These are phyloP conservation scores for Galeopsomyia nigrocyanea DNA, from an alignment of 2,888 invertebrate species.

Conservation along the genomic window DNA sequence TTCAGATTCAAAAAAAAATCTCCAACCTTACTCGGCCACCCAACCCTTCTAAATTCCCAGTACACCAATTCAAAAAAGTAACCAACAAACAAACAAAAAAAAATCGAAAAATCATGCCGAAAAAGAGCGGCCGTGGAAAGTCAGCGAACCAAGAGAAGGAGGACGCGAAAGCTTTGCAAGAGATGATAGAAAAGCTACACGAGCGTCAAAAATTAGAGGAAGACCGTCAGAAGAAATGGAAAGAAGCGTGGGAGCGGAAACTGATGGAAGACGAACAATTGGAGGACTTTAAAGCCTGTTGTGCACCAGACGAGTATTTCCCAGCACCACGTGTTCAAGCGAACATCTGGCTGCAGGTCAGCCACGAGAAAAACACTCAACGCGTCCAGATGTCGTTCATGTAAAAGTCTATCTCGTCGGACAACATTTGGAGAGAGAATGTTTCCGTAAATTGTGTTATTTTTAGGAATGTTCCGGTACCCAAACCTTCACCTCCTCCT, in stretches of 20 bases:
- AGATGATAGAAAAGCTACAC: not conserved
- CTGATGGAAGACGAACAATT: conserved; percentile 46
- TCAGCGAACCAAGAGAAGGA: conserved; percentile 8
- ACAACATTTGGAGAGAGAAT: too few species aligned
- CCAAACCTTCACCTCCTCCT: conserved; percentile 47
- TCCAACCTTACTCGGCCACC: too few species aligned
- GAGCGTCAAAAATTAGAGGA: not conserved
- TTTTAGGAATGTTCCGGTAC: conserved; percentile 46
- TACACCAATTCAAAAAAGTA: too few species aligned
- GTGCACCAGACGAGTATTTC: conserved; percentile 44
- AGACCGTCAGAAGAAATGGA: conserved; percentile 18
- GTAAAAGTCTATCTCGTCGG: conserved; percentile 50
- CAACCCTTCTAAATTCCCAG: too few species aligned
- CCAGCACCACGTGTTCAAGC: conserved; percentile 51
- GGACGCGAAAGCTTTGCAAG: not conserved
- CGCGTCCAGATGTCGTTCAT: conserved; percentile 53
- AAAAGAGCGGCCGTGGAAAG: conserved; percentile 20
- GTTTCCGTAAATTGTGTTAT: too few species aligned
- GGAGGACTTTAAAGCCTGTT: conserved; percentile 49
- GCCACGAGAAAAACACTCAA: conserved; percentile 50
- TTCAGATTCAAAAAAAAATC: too few species aligned
- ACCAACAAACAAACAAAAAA: not conserved
- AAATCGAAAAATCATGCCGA: conserved; percentile 10
- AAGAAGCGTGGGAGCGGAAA: conserved; percentile 31
- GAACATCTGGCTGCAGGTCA: conserved; percentile 55